These are phyloP conservation scores for Coecobrya sp. DNA, from an alignment of 2,888 invertebrate species.

Conservation along the genomic window DNA sequence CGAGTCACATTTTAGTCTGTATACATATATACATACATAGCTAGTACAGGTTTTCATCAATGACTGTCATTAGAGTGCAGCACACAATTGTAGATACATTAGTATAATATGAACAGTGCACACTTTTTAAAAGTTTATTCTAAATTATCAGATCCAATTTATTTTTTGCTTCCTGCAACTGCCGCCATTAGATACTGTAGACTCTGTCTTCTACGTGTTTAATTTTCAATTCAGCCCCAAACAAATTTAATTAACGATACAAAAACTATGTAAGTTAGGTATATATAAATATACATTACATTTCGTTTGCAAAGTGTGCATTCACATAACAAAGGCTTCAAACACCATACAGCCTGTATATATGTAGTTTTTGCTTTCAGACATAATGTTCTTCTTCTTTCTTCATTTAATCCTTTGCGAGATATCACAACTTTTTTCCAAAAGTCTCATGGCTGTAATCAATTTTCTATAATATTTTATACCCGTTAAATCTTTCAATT, in stretches of 20 bases:
- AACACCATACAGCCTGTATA: not conserved
- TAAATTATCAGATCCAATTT: slow-evolving; percentile 32
- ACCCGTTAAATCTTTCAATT: slow-evolving; percentile 26
- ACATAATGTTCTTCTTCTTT: not conserved
- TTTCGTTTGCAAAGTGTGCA: not conserved
- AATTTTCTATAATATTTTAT: slow-evolving; percentile 42
- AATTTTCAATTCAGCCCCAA: slow-evolving; percentile 24
- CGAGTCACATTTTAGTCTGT: not conserved
- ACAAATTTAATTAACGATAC: slow-evolving; percentile 45
- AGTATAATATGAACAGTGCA: not conserved
- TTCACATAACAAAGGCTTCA: not conserved
- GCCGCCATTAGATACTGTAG: not conserved
- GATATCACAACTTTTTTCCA: not conserved
- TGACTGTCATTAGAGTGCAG: not conserved
- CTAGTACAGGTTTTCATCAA: not conserved
- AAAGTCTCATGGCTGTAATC: not conserved
- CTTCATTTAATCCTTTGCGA: not conserved
- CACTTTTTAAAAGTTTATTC: slow-evolving; percentile 6
- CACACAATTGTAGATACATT: not conserved
- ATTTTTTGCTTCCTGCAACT: slow-evolving; percentile 7
- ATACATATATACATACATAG: not conserved
- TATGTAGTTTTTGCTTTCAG: not conserved
- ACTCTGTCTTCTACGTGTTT: not conserved
- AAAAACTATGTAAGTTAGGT: too few species aligned
- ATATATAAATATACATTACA: too few species aligned